Evolutionary conservation across 2,113 vertebrate species (phyloP), one percentile per base, ranked within the genome.

Genomic region (Anarrhichthys ocellatus): DNA sequence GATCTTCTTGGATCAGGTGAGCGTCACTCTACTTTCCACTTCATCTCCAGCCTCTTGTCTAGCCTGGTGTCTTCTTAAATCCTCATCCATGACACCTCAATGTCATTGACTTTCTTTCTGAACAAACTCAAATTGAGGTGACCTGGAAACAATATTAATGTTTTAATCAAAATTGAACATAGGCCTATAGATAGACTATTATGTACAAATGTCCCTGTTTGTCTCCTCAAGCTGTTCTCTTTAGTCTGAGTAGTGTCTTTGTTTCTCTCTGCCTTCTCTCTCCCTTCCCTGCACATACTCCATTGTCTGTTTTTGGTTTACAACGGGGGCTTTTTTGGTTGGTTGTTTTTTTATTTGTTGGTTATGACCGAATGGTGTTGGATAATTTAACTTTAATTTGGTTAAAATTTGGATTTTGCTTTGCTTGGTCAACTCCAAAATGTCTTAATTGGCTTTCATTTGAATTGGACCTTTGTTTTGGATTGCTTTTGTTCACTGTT

Each of bases 1-100:
- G 95, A 95, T 73, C 94, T 95, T 54, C 93, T 95, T 80, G 95
- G 95, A 76, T 95, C 95, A 78, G 95, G 95, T 95, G 82, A 92
- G 94, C 76, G 3, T 48, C n/a, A 11, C 61, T 78, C 70, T 73
- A 14, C 64, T 78, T 62, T 74, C 24, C 15, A 50, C 34, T 58
- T 63, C 59, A 42, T 59, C 9, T 80, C 17, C 56, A 74, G 74
- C 5, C n/a, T 88, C 38, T 59, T 58, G 36, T 59, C 27, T 78
- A 63, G 61, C 80, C 15, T 36, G 62, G 20, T 69, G 36, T 50
- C 52, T 59, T 54, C 32, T 73, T 59, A 70, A 66, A 46, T 52
- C 32, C 29, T 61, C 20, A 5, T 86, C 56, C 22, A 48, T 42
- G 63, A 83, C 50, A 59, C 61, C 46, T 71, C 42, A 52, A 27